Percentiles rank a stretch among this genome's conserved stretches.
Evolutionary conservation across 2,888 invertebrate genomes (phyloP).

Genomic region (Cryptocheilus praepositus): DNA sequence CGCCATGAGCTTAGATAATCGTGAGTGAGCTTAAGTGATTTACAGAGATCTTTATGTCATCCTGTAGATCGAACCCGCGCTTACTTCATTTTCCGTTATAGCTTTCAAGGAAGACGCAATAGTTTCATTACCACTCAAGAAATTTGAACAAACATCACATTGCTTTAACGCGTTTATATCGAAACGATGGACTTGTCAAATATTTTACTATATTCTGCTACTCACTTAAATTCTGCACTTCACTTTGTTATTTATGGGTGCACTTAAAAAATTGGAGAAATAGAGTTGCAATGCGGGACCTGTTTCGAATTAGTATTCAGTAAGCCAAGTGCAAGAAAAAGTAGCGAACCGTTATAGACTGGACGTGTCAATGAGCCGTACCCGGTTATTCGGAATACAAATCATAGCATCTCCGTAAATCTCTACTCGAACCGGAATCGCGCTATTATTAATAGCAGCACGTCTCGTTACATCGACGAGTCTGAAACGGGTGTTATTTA

Average conservation of each 20-base stretch:
- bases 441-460: slow-evolving; percentile 37
- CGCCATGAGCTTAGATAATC: slow-evolving; percentile 17
- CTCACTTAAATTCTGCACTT: no score
- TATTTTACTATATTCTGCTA: no score
- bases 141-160: no score
- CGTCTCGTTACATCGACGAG: slow-evolving; percentile 40
- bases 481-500: slow-evolving; percentile 29
- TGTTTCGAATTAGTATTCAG: not conserved
- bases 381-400: slow-evolving; percentile 32
- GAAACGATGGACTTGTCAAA: no score
- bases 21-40: slow-evolving; percentile 17
- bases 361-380: slow-evolving; percentile 17
- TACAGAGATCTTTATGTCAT: slow-evolving; percentile 13
- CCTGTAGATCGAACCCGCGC: not conserved
- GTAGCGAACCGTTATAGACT: not conserved
- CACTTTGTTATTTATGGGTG: no score
- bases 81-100: slow-evolving; percentile 1
- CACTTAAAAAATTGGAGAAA: no score
- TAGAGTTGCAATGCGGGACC: no score
- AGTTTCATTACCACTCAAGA: no score
- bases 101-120: no score
- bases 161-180: no score
- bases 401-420: slow-evolving; percentile 37
- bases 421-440: slow-evolving; percentile 26
- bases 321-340: slow-evolving; percentile 1